These are phyloP conservation scores for Paracentrotus lividus DNA, from an alignment of 53 echinoderm and acorn worm genomes.

Conservation along the genomic window DNA sequence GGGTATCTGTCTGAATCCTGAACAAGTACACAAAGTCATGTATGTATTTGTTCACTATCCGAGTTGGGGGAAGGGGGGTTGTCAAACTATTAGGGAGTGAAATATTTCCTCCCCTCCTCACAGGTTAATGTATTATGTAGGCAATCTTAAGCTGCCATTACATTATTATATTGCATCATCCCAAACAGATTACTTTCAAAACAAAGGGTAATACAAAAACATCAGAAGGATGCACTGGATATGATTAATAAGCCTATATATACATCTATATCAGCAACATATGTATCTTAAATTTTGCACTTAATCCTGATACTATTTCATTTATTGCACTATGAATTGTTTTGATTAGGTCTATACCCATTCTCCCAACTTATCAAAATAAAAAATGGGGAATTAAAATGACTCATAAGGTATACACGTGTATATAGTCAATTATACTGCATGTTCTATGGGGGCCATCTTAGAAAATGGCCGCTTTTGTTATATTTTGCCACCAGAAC, in stretches of 20 bases:
- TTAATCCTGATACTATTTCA: slow-evolving; percentile 10
- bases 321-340: slow-evolving; percentile 16
- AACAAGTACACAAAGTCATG: slow-evolving; percentile 16
- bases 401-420: slow-evolving; percentile 13
- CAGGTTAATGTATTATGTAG: slow-evolving; percentile 16
- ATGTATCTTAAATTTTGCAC: slow-evolving; percentile 16
- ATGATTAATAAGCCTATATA: slow-evolving; percentile 9
- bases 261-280: slow-evolving; percentile 16
- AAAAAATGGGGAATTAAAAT: slow-evolving; percentile 9
- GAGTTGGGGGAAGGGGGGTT: slow-evolving; percentile 18
- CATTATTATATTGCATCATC: slow-evolving; percentile 16
- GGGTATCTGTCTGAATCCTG: slow-evolving; percentile 9
- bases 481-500: slow-evolving; percentile 4
- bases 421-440: slow-evolving; percentile 16
- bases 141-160: slow-evolving; percentile 16
- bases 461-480: slow-evolving; percentile 16
- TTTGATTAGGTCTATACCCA: slow-evolving; percentile 11
- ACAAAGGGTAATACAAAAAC: slow-evolving; percentile 16
- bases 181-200: slow-evolving; percentile 16
- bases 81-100: slow-evolving; percentile 16
- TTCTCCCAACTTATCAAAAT: slow-evolving; percentile 16
- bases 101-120: slow-evolving; percentile 17
- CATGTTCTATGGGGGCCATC: slow-evolving; percentile 4
- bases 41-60: slow-evolving; percentile 16
- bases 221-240: slow-evolving; percentile 17